Evolutionary conservation across 2,797 vertebrate species (phyloP).

Genomic region (Falco columbarius): DNA sequence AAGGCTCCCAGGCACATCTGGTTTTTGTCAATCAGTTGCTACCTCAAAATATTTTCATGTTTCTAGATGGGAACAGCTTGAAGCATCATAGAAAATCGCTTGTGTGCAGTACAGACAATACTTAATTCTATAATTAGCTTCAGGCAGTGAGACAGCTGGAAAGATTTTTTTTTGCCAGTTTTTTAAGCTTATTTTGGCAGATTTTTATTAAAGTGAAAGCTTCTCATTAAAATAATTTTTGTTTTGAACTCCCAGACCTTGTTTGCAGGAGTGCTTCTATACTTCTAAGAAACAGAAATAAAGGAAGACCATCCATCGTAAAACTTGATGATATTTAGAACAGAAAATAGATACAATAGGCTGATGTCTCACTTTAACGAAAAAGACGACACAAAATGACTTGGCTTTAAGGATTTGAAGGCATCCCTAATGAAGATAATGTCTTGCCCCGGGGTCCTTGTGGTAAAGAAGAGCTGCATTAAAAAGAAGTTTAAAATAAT

Average conservation of each 20-base stretch:
- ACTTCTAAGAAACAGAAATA: slow-evolving; percentile 1
- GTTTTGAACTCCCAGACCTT: slow-evolving; percentile 14
- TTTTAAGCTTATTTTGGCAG: slow-evolving; percentile 22
- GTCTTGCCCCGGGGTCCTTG: not conserved
- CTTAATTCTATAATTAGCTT: slow-evolving; percentile 54
- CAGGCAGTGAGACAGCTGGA: slow-evolving; percentile 2
- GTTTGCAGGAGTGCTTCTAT: not conserved
- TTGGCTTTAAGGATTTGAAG: slow-evolving; percentile 35
- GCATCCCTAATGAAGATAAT: slow-evolving; percentile 41
- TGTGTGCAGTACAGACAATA: not conserved
- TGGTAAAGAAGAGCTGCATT: not conserved
- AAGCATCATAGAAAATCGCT: slow-evolving; percentile 30
- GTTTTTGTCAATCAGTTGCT: slow-evolving; percentile 4
- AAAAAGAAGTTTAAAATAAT: slow-evolving; percentile 15
- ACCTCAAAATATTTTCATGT: slow-evolving; percentile 31
- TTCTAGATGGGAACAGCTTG: slow-evolving; percentile 36
- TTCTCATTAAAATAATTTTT: slow-evolving; percentile 50
- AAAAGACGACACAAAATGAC: not conserved
- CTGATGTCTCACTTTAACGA: slow-evolving; percentile 29
- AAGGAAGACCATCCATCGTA: not conserved
- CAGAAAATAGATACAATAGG: not conserved
- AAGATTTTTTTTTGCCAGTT: not conserved
- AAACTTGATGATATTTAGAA: slow-evolving; percentile 2
- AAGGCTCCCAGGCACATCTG: not conserved
- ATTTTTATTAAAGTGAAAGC: slow-evolving; percentile 45